Evolutionary conservation across 2,797 vertebrate species (phyloP), one percentile per base, ranked within the genome.

Genomic region (Pogonophryne albipinna): DNA sequence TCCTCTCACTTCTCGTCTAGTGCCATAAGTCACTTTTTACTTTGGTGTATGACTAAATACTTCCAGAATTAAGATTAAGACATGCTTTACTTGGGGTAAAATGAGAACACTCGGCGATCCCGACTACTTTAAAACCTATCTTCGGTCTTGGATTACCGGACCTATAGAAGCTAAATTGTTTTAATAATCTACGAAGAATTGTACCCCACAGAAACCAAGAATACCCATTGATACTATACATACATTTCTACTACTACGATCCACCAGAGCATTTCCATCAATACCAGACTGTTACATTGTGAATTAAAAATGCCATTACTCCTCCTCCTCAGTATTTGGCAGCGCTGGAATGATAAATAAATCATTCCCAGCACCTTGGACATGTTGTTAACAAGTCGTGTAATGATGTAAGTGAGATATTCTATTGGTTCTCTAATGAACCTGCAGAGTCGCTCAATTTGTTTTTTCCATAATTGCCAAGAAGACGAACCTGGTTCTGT

Each of bases 361-460:
- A 84, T 89, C 77, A 71, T 46, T 16, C 41, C 3, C 27, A 23
- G 45, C 71, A 10, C 46, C 38, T 17, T 45, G 59, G 57, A 50
- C 6, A 14, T 13, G 71, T 52, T 70, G 79, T 80, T 86, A 85
- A 85, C 85, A 86, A 70, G 70, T 52, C 23, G 31, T 0, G 1
- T 82, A 88, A 85, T 63, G 89, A 88, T 65, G 74, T 47, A 42
- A 51, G 63, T 58, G 46, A 86, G 82, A 78, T 79, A 71, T 87
- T 83, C 78, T 64, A 68, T 87, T 78, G 80, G 75, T 77, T 78
- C 81, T 73, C 77, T 88, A 86, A 91, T 89, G 76, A 79, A 85
- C 72, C 60, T 15, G 14, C 82, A 59, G 79, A 87, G 74, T 80
- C 47, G 58, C 76, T 90, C 86, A 77, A 85, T 87, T 85, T 88